phyloP scores from a whole-genome alignment of 2,888 invertebrate species.

The Callyntrura guangdongensis region DNA sequence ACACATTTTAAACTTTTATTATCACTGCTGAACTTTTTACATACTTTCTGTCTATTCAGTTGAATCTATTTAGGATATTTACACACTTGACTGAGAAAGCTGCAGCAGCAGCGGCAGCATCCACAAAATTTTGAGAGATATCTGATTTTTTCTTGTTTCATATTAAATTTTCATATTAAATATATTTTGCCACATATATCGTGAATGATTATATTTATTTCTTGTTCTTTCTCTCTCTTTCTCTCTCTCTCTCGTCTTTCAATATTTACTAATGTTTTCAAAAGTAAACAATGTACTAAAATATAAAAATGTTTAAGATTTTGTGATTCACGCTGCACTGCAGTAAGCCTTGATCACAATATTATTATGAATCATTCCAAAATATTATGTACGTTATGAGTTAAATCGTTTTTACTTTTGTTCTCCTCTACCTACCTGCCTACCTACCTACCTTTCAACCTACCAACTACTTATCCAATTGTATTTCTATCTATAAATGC shows the following conservation, averaged over 20 bases:
- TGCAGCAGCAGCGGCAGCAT: constrained; percentile 51
- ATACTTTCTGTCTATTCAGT: background rate
- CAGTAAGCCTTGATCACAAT: constrained; percentile 84
- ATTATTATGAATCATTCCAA: constrained; percentile 56
- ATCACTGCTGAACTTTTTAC: constrained; percentile 30
- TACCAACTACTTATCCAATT: background rate
- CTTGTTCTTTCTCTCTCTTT: constrained; percentile 31
- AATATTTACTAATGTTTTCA: constrained; percentile 53
- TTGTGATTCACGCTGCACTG: constrained; percentile 84
- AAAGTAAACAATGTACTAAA: constrained; percentile 49
- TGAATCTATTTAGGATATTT: constrained; percentile 20
- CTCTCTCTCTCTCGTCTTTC: constrained; percentile 33
- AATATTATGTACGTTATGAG: constrained; percentile 40
- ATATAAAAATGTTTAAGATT: constrained; percentile 69
- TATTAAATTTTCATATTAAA: constrained; percentile 20
- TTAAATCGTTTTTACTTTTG: background rate
- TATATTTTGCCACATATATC: constrained; percentile 47
- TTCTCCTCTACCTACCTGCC: constrained; percentile 6
- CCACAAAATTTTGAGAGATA: constrained; percentile 64
- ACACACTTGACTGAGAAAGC: constrained; percentile 49
- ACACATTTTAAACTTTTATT: background rate
- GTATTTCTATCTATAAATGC: constrained; percentile 4
- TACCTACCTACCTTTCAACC: background rate
- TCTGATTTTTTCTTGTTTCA: constrained; percentile 54
- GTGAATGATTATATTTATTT: constrained; percentile 48